These are phyloP conservation scores for Dendrocincla tyrannina DNA, from an alignment of 2,797 vertebrate genomes.

Conservation along the genomic window DNA sequence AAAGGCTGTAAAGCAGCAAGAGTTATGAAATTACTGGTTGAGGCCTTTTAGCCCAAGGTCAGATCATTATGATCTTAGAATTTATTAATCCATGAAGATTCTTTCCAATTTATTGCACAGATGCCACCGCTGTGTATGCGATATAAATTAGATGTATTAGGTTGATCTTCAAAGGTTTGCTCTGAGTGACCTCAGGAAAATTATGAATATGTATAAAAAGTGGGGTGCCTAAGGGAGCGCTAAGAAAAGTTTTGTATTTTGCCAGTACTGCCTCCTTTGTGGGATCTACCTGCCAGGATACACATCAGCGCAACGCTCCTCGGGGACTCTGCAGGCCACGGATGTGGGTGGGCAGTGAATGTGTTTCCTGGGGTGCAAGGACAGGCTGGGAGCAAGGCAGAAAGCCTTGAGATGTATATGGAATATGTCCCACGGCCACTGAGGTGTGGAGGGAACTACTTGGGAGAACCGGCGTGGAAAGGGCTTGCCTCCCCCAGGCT, in stretches of 20 bases:
- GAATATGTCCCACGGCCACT: neutral
- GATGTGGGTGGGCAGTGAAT: neutral
- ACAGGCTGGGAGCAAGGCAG: neutral
- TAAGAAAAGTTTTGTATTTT: neutral
- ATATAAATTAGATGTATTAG: neutral
- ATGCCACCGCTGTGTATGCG: fast-evolving
- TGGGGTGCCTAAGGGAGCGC: neutral
- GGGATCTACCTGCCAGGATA: neutral
- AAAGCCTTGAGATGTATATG: neutral
- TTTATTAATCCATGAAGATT: neutral
- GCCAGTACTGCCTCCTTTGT: neutral
- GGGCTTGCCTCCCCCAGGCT: neutral
- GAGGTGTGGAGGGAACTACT: fast-evolving
- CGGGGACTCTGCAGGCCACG: fast-evolving
- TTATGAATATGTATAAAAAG: neutral
- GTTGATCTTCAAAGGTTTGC: neutral
- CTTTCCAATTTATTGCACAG: neutral
- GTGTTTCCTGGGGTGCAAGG: fast-evolving
- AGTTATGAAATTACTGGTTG: neutral
- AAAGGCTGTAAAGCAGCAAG: neutral
- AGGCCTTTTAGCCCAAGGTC: neutral
- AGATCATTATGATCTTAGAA: neutral
- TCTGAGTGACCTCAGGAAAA: neutral
- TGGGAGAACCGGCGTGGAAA: neutral
- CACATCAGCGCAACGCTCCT: neutral